Base-by-base conservation (phyloP, 2,888 invertebrate species). In the Notodonta dromedarius region DNA sequence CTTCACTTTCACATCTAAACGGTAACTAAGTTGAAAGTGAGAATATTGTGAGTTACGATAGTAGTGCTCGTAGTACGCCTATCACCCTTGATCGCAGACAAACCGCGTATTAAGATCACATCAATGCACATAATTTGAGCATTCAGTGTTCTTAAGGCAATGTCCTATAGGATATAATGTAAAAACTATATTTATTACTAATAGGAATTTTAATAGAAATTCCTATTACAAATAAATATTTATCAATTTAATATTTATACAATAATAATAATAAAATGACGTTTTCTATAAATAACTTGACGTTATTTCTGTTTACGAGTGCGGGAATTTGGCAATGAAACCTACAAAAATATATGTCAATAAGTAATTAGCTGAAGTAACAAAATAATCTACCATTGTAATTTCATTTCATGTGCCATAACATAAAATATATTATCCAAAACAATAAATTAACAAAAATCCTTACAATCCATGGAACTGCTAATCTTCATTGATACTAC, bases 41-140 rank as follows among this genome's bases (percentile, higher is more conserved):
- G 61, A 62, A 56, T 16, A 12, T 3, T 16, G 53, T 40, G 73
- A 63, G 70, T 71, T 67, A 56, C 61, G 13, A 24, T 66, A 44
- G 70, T 73, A 70, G 35, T 48, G 16, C 60, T 66, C n/a, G 39
- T 65, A 52, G 70, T 72, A 65, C 48, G 56, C 24, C 62, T 69
- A 66, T 70, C 73, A 70, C 60, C 73, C 67, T 67, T 69, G 73
- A 79, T 76, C 76, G 65, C 59, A 61, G 55, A 60, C 67, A 66
- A 66, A 67, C 71, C 66, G 62, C 67, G 69, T 72, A 77, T 74
- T 73, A 73, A 71, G 70, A 71, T 72, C 68, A 68, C 70, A 67
- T 72, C 70, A 66, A 65, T 63, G 63, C 67, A 67, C 73, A 71
- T 71, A 67, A 65, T 70, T 70, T 68, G 66, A 63, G 56, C 65